Conservation (phyloP, 2,113 vertebrate species). For the Hippolais icterina region DNA sequence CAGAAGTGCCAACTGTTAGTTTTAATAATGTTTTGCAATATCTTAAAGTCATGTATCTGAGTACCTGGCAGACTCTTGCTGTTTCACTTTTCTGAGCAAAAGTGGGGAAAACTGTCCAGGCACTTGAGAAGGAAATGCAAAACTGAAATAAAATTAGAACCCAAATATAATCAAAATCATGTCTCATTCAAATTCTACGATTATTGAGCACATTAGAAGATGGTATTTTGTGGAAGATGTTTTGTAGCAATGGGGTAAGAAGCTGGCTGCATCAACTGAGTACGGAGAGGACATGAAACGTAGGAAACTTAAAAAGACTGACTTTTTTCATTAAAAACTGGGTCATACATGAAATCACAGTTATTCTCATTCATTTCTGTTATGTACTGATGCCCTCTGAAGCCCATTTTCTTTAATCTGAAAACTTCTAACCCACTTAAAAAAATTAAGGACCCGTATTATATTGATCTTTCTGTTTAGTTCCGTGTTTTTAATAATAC, state of each 20-base stretch:
- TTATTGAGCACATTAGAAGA: neutral
- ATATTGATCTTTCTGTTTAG: conserved; percentile 55
- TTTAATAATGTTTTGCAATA: neutral
- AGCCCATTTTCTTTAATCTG: neutral
- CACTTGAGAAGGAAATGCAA: neutral
- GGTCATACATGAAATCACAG: neutral
- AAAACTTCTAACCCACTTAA: neutral
- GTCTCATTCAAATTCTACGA: neutral
- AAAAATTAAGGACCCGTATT: conserved; percentile 6
- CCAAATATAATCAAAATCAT: neutral
- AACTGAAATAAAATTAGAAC: neutral
- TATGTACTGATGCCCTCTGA: neutral
- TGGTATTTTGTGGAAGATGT: neutral
- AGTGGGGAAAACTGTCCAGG: neutral
- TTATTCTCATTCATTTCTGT: neutral
- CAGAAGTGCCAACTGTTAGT: neutral
- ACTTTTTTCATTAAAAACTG: neutral
- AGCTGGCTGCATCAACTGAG: neutral
- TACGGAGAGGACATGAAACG: neutral
- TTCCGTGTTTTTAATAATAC: conserved; percentile 59
- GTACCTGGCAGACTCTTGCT: neutral
- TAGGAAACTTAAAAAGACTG: neutral
- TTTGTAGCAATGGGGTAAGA: neutral
- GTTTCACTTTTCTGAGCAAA: neutral
- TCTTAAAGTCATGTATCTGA: neutral